Evolutionary conservation across 2,888 invertebrate species (phyloP).

Genomic region (Hyppa rectilinea): DNA sequence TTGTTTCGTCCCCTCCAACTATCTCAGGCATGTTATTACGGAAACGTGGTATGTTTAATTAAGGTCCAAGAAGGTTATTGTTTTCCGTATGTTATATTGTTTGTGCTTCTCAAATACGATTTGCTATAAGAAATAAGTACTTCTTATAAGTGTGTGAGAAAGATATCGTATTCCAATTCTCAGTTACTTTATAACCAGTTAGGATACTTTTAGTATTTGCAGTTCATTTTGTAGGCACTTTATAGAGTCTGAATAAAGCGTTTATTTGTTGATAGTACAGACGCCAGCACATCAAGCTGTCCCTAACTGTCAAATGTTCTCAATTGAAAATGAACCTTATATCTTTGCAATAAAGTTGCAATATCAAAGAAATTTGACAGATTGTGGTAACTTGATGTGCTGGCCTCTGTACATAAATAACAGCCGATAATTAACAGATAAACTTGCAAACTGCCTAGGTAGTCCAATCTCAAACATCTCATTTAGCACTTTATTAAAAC

Average conservation of each 20-base stretch:
- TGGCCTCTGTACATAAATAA: no score
- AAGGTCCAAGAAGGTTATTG: conserved; percentile 35
- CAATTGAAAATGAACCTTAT: no score
- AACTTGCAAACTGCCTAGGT: conserved; percentile 44
- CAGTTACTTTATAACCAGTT: neutral
- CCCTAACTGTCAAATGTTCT: no score
- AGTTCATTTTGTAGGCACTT: neutral
- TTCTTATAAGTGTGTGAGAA: conserved; percentile 18
- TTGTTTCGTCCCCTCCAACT: conserved; percentile 40
- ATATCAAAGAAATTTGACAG: no score
- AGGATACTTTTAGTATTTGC: conserved; percentile 11
- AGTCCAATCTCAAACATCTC: conserved; percentile 63
- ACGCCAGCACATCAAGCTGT: no score
- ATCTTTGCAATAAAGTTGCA: no score
- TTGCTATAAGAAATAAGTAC: conserved; percentile 22
- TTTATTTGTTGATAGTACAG: conserved; percentile 1
- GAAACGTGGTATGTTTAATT: conserved; percentile 57
- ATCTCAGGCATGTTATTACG: conserved; percentile 42
- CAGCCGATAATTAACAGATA: conserved; percentile 5
- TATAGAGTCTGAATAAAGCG: neutral
- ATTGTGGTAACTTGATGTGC: no score
- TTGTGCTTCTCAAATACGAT: conserved; percentile 18
- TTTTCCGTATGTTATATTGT: conserved; percentile 40
- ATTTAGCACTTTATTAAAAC: conserved; percentile 71
- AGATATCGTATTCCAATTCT: conserved; percentile 7